Evolutionary conservation across 2,888 invertebrate species (phyloP).

Genomic region (Heterodera filipjevi): DNA sequence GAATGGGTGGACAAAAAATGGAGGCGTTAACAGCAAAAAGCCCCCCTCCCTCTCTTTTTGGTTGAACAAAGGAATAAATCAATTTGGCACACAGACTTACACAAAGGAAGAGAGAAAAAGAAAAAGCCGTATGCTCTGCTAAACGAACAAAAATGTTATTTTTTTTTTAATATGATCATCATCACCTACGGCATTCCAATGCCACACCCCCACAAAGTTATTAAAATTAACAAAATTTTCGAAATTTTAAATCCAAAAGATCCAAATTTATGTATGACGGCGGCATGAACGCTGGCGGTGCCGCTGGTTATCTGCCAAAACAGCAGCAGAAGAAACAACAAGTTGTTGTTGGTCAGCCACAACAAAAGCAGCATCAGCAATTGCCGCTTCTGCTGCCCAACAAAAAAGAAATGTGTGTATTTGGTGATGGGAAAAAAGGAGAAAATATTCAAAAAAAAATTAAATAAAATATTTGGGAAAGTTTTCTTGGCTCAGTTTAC

Average conservation of each 20-base stretch:
- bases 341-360: conserved; percentile 19
- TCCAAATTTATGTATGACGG: background rate
- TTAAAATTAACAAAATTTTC: background rate
- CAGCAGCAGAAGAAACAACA: conserved; percentile 27
- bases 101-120: background rate
- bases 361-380: conserved; percentile 22
- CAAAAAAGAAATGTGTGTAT: background rate
- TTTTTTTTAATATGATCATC: too few relatives aligned
- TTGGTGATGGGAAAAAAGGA: too few relatives aligned
- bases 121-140: background rate
- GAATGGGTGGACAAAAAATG: background rate
- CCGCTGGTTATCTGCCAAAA: conserved; percentile 10
- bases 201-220: background rate
- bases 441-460: background rate
- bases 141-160: too few relatives aligned
- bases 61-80: too few relatives aligned
- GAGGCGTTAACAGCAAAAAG: conserved; percentile 3
- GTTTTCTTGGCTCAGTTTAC: background rate
- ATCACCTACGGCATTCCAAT: too few relatives aligned
- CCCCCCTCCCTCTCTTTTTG: too few relatives aligned
- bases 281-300: background rate
- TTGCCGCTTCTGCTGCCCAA: background rate
- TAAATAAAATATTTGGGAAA: background rate
- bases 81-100: too few relatives aligned
- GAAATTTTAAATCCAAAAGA: background rate